Percentiles rank a stretch among this genome's conserved stretches.
These are phyloP conservation scores for Cheilosia vernalis DNA, from an alignment of 2,888 invertebrate genomes.

Conservation along the genomic window DNA sequence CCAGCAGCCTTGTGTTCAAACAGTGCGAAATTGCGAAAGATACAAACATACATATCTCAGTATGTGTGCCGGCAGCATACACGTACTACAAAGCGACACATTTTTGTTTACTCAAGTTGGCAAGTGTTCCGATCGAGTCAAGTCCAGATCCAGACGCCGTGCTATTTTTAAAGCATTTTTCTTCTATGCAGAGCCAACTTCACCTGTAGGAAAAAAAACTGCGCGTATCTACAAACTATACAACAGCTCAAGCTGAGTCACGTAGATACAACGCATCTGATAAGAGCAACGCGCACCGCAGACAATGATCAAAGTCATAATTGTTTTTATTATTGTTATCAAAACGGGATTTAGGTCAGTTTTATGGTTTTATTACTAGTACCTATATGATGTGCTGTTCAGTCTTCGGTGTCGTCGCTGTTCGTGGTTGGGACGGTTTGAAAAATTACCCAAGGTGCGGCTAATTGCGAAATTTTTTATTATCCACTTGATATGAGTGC, in stretches of 20 bases:
- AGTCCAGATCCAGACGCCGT: too few relatives aligned
- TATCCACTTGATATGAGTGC: slow-evolving; percentile 32
- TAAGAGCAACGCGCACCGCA: slow-evolving; percentile 27
- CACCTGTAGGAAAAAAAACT: slow-evolving; percentile 51
- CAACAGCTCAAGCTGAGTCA: slow-evolving; percentile 32
- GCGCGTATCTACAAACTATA: background rate
- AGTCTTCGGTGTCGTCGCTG: background rate
- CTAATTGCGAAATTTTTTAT: slow-evolving; percentile 55
- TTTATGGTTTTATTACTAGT: slow-evolving; percentile 10
- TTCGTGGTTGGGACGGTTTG: slow-evolving; percentile 49
- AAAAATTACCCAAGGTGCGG: slow-evolving; percentile 47
- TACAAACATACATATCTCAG: background rate
- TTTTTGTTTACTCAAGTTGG: slow-evolving; percentile 53
- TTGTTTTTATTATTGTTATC: slow-evolving; percentile 49
- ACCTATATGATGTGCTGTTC: background rate
- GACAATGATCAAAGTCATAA: slow-evolving; percentile 50
- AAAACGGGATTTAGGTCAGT: slow-evolving; percentile 59
- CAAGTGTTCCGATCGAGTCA: slow-evolving; percentile 28
- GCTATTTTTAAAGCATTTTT: slow-evolving; percentile 46
- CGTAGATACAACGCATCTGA: slow-evolving; percentile 30
- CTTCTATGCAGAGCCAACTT: slow-evolving; percentile 13
- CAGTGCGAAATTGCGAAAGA: slow-evolving; percentile 48
- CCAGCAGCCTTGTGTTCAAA: slow-evolving; percentile 30
- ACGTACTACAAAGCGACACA: background rate
- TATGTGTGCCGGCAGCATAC: background rate